Percentiles rank a stretch among this genome's conserved stretches.
Evolutionary conservation across 2,113 vertebrate genomes (phyloP).

Genomic region (Gorsachius goisagi): DNA sequence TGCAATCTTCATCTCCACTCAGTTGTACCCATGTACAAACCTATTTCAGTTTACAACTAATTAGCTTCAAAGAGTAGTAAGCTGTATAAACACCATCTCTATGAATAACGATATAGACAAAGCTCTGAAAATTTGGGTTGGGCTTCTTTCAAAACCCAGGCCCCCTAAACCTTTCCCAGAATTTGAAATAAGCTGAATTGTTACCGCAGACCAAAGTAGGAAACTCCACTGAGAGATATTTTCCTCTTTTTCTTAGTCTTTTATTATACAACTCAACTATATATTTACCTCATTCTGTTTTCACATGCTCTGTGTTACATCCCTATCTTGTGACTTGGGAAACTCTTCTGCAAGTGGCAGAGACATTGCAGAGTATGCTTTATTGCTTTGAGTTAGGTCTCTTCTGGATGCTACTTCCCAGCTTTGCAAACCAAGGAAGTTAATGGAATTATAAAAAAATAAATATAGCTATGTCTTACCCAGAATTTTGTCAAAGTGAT

Average conservation of each 20-base stretch:
- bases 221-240: not conserved
- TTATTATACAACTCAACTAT: not conserved
- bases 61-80: not conserved
- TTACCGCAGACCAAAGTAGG: slow-evolving; percentile 47
- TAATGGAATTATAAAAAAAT: not conserved
- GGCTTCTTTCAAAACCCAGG: slow-evolving; percentile 34
- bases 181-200: slow-evolving; percentile 42
- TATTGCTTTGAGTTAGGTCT: not conserved
- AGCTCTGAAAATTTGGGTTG: slow-evolving; percentile 7
- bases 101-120: not conserved
- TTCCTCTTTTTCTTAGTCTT: not conserved
- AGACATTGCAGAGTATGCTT: not conserved
- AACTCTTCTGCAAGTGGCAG: not conserved
- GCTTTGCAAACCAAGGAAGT: not conserved
- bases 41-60: not conserved
- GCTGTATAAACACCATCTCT: not conserved
- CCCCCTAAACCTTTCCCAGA: slow-evolving; percentile 33
- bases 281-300: slow-evolving; percentile 15
- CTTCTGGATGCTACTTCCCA: not conserved
- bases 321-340: not conserved
- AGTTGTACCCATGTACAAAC: not conserved
- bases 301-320: not conserved
- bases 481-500: not conserved
- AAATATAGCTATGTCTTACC: not conserved
- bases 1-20: not conserved